A percentile compares a stretch with the other conserved stretches of the same genome.
phyloP scores from a whole-genome alignment of 2,113 vertebrate species.

The Sclerurus mexicanus region DNA sequence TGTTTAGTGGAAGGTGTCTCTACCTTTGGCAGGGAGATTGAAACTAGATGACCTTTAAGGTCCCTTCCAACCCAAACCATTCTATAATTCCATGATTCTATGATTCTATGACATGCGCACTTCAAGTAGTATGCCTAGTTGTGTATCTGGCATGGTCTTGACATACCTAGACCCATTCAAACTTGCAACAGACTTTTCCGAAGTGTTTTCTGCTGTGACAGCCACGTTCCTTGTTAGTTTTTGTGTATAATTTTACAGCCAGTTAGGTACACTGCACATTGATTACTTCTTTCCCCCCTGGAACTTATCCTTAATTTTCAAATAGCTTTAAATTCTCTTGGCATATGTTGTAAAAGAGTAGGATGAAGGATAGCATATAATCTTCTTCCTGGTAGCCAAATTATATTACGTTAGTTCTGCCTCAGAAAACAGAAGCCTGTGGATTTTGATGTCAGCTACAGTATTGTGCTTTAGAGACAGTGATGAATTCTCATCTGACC shows the following conservation, averaged over 20 bases:
- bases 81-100: neutral
- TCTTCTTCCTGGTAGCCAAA: neutral
- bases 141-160: neutral
- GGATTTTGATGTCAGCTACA: neutral
- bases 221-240: neutral
- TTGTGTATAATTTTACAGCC: neutral
- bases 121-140: neutral
- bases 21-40: neutral
- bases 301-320: neutral
- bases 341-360: neutral
- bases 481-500: neutral
- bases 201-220: neutral
- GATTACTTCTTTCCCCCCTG: neutral
- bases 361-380: neutral
- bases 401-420: neutral
- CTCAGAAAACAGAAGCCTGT: neutral
- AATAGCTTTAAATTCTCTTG: neutral
- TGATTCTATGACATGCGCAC: fast-evolving
- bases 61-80: neutral
- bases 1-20: neutral
- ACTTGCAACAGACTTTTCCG: neutral
- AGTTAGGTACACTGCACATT: neutral
- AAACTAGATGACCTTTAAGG: neutral
- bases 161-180: neutral
- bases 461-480: neutral